Base-by-base conservation (phyloP, 2,797 vertebrate genomes). In the Sphenodon punctatus region DNA sequence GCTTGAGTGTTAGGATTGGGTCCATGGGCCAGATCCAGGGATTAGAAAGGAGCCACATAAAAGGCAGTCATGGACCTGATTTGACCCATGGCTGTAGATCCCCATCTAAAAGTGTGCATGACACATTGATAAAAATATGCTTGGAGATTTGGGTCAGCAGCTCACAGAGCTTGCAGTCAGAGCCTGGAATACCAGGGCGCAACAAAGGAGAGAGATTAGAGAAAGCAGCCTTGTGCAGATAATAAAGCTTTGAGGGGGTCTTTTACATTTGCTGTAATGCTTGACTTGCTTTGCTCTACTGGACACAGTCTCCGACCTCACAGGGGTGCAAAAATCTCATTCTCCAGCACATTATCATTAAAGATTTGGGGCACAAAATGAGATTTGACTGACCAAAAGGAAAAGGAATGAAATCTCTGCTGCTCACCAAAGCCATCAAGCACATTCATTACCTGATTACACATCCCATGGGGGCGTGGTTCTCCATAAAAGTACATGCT, bases 371-470 rank as follows among this genome's bases (percentile, higher is more conserved):
- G 36, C 27, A 59, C 38, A 41, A 6, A 39, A n/a, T 23, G 36
- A 16, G 14, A 61, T 38, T 17, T 17, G 38, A 41, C 59, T 38
- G 59, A n/a, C 22, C 59, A 39, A 38, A 15, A 27, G 34, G 67
- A 17, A 8, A 7, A 27, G 41, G 3, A 0, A 0, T 13, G 0
- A 2, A 49, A 6, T 0, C 38, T 41, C 61, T 27, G 36, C 23
- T 27, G 1, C 43, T 0, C 0, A 11, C 41, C 49, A 1, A 5
- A 13, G 6, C 3, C 36, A 6, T 0, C 3, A 61, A 7, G n/a
- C n/a, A n/a, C n/a, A n/a, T 43, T 8, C 4, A 1, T 2, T 1
- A 32, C 19, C 17, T 34, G 55, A 30, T 30, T 17, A 53, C 27
- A 53, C n/a, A 17, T 5, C 51, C 27, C 51, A 17, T 6, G 32